These are phyloP conservation scores for Rotaria sp. DNA, from an alignment of 2,888 invertebrate species.

Conservation along the genomic window DNA sequence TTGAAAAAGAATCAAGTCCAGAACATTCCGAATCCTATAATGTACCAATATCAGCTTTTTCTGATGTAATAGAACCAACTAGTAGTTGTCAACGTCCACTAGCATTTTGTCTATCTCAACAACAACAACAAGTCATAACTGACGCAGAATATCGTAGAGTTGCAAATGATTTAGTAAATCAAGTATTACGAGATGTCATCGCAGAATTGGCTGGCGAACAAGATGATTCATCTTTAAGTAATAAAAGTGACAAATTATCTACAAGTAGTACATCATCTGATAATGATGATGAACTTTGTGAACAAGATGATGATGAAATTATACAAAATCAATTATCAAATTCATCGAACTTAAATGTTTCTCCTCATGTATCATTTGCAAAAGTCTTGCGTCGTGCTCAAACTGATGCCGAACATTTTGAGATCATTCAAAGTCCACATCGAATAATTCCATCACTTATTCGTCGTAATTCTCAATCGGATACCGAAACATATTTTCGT, in stretches of 20 bases:
- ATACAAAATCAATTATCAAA: background rate
- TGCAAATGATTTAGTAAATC: background rate
- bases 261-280: background rate
- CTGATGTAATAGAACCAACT: background rate
- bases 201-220: background rate
- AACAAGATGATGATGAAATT: background rate
- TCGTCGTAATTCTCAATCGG: background rate
- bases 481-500: background rate
- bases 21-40: background rate
- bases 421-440: background rate
- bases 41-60: background rate
- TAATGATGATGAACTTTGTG: background rate
- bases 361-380: background rate
- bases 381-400: background rate
- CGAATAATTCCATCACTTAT: background rate
- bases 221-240: background rate
- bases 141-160: background rate
- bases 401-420: background rate
- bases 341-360: background rate
- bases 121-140: background rate
- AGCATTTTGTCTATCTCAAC: background rate
- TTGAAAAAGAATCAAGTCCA: constrained; percentile 17
- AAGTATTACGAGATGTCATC: background rate
- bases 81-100: constrained; percentile 20
- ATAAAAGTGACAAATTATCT: background rate